Conservation (phyloP, 2,113 vertebrate species). For the Centrocercus urophasianus region DNA sequence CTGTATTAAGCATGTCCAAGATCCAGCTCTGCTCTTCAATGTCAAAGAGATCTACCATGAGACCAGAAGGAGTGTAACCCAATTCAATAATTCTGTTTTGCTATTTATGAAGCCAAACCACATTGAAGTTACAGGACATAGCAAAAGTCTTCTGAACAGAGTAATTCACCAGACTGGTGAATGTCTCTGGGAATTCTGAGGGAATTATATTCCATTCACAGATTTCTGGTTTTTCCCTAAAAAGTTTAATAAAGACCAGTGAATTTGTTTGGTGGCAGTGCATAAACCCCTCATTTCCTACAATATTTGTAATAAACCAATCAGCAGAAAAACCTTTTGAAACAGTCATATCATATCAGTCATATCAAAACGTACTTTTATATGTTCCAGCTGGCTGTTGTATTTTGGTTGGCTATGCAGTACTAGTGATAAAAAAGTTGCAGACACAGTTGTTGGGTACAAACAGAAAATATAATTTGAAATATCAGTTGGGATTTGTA, state of each 20-base stretch:
- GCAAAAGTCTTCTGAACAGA: neutral
- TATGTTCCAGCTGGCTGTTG: neutral
- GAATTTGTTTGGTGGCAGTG: neutral
- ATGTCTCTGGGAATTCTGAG: neutral
- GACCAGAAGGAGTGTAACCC: neutral
- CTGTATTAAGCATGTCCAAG: neutral
- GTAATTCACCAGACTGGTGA: neutral
- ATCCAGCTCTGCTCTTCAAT: neutral
- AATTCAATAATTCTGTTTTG: neutral
- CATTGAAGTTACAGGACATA: neutral
- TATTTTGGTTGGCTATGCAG: neutral
- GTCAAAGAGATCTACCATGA: neutral
- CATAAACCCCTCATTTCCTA: neutral
- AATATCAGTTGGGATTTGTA: neutral
- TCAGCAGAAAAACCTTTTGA: neutral
- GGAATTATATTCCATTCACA: neutral
- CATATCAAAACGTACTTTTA: neutral
- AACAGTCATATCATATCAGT: neutral
- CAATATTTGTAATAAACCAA: neutral
- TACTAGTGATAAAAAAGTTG: neutral
- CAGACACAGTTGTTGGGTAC: neutral
- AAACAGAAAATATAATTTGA: neutral
- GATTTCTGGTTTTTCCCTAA: neutral
- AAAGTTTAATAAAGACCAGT: neutral
- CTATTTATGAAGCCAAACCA: neutral